These are phyloP conservation scores for Oligia latruncula DNA, from an alignment of 2,888 invertebrate species.

Conservation along the genomic window DNA sequence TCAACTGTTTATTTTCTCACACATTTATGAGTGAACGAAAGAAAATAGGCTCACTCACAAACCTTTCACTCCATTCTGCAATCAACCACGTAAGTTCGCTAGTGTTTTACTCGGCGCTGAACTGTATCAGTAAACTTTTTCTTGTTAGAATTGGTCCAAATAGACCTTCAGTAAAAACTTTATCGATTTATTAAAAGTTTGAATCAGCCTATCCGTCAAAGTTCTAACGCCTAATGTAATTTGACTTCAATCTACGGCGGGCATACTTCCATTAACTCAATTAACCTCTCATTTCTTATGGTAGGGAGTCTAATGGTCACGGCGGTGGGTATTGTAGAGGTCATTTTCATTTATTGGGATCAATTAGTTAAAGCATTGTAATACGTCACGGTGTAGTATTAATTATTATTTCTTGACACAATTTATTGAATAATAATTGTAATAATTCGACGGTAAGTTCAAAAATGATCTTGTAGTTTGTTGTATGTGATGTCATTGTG, in stretches of 20 bases:
- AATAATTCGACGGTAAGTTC: constrained; percentile 5
- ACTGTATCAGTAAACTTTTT: constrained; percentile 7
- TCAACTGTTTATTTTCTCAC: constrained; percentile 51
- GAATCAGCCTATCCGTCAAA: constrained; percentile 50
- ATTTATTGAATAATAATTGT: constrained; percentile 15
- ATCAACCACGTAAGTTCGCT: constrained; percentile 9
- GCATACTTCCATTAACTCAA: constrained; percentile 81
- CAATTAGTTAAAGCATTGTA: constrained; percentile 78
- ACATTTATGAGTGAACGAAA: constrained; percentile 25
- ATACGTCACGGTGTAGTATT: constrained; percentile 32
- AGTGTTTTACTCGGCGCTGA: not conserved
- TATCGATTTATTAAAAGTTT: constrained; percentile 49
- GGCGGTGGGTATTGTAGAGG: constrained; percentile 79
- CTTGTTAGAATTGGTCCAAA: constrained; percentile 10
- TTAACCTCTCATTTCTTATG: constrained; percentile 85
- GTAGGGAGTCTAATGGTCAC: constrained; percentile 79
- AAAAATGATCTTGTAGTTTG: constrained; percentile 10
- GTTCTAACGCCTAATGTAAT: constrained; percentile 64
- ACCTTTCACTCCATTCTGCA: constrained; percentile 41
- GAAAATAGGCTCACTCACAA: constrained; percentile 30
- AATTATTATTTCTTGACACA: constrained; percentile 38
- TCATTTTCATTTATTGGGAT: constrained; percentile 84
- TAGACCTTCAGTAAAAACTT: constrained; percentile 23
- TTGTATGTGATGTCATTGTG: constrained; percentile 27
- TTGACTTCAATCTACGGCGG: constrained; percentile 67